These are phyloP conservation scores for Opisthocomus hoazin DNA, from an alignment of 2,113 vertebrate species.

Conservation along the genomic window DNA sequence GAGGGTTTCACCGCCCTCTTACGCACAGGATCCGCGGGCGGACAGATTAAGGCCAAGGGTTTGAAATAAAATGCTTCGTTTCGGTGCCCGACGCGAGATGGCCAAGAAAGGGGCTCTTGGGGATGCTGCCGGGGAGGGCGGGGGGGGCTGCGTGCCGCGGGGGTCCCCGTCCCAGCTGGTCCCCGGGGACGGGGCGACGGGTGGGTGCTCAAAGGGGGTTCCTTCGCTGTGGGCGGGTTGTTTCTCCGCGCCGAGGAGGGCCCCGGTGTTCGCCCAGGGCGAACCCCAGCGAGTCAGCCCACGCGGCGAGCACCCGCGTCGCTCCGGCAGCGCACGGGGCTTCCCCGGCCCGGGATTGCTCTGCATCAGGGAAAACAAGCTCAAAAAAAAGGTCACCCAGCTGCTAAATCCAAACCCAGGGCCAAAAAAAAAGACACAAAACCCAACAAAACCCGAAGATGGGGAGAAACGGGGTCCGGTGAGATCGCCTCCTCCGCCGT, in stretches of 20 bases:
- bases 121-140: background rate
- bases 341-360: background rate
- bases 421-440: background rate
- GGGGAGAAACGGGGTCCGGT: fast-evolving
- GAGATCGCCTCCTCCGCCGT: fast-evolving
- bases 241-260: background rate
- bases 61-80: background rate
- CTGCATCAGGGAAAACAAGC: background rate
- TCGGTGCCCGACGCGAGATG: background rate
- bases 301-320: background rate
- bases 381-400: background rate
- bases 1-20: background rate
- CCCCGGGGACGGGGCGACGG: background rate
- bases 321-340: background rate
- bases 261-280: background rate
- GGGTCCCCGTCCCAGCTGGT: background rate
- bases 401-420: background rate
- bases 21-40: background rate
- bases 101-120: background rate
- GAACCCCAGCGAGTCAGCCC: background rate
- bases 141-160: fast-evolving
- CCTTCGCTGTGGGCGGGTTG: background rate
- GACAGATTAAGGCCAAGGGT: background rate
- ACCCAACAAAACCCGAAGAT: background rate
- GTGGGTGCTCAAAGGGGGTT: background rate